Conservation (phyloP, 2,113 vertebrate species). For the Reinhardtius hippoglossoides region DNA sequence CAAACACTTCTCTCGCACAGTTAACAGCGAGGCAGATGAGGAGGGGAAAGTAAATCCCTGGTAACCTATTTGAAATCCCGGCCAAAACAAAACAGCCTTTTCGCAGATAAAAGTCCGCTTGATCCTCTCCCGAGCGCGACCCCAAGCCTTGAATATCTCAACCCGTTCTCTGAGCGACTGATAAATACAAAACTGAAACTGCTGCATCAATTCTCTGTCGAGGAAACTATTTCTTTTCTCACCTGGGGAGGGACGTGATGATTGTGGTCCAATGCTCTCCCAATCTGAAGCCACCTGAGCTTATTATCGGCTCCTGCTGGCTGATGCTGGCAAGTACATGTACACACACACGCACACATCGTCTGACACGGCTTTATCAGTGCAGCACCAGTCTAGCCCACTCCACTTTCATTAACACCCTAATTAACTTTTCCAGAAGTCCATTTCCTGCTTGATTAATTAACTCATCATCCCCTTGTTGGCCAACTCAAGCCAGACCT, state of each 20-base stretch:
- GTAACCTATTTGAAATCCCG: constrained; percentile 53
- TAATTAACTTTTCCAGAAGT: constrained; percentile 80
- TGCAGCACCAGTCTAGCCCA: constrained; percentile 31
- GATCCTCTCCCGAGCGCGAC: constrained; percentile 44
- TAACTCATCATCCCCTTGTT: constrained; percentile 68
- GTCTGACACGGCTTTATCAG: constrained; percentile 58
- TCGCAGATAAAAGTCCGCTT: constrained; percentile 51
- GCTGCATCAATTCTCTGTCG: neutral
- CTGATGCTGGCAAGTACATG: neutral
- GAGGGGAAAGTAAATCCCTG: constrained; percentile 42
- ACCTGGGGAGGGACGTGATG: constrained; percentile 5
- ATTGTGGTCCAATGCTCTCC: constrained; percentile 30
- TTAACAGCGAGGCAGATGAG: constrained; percentile 40
- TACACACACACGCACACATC: neutral
- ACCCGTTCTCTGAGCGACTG: neutral
- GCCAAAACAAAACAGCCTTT: constrained; percentile 52
- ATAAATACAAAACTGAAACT: constrained; percentile 19
- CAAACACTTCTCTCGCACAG: constrained; percentile 29
- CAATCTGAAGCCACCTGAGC: constrained; percentile 10
- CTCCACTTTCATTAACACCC: constrained; percentile 73
- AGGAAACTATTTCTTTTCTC: constrained; percentile 22
- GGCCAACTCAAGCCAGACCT: constrained; percentile 37
- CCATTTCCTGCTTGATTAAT: constrained; percentile 75
- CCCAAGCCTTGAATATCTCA: constrained; percentile 14
- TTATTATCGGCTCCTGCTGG: constrained; percentile 44